Base-by-base conservation (phyloP, 2,888 invertebrate species). In the Sphecodes monilicornis region DNA sequence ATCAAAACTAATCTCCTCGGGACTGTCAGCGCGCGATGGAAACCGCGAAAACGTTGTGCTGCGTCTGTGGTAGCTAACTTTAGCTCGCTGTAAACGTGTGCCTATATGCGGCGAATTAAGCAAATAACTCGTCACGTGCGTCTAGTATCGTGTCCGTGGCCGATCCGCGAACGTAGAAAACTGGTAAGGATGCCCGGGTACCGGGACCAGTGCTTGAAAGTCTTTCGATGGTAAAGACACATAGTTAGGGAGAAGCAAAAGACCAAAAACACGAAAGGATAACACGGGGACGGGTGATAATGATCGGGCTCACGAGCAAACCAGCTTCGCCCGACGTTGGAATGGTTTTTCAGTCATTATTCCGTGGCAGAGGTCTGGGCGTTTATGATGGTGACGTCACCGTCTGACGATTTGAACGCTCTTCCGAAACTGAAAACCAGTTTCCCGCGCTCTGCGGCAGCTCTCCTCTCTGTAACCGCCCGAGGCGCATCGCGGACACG, bases 391-490 rank as follows among this genome's bases (percentile, higher is more conserved):
- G 80, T 93, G 93, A 93, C 93, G 93, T 93, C 93, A 93, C 84
- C 89, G 93, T 93, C 93, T 93, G 92, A 91, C 91, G 91, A 93
- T 93, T 92, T 92, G 89, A 90, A 91, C 90, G 89, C 91, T 91
- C 91, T 91, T 91, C 91, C 90, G 89, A 93, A 93, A 92, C 90
- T 88, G 89, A 90, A 92, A 93, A 93, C 93, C 93, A 91, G 93
- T 93, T 93, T 93, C 91, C 91, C 90, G 89, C 84, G 82, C 78
- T n/a, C 66, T 32, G 36, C n/a, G 54, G 76, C 66, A 36, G 77
- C 46, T 46, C 79, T 78, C 76, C 3, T 5, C 76, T 86, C 85
- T 82, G 83, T 60, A 41, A 29, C 32, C 75, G 89, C 87, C 89
- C 82, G 73, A 29, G 82, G 86, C 88, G 77, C 79, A 80, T 83